A percentile compares a stretch with the other conserved stretches of the same genome.
phyloP scores from a whole-genome alignment of 2,888 invertebrate genomes.

The Tetheella fluctuosa region DNA sequence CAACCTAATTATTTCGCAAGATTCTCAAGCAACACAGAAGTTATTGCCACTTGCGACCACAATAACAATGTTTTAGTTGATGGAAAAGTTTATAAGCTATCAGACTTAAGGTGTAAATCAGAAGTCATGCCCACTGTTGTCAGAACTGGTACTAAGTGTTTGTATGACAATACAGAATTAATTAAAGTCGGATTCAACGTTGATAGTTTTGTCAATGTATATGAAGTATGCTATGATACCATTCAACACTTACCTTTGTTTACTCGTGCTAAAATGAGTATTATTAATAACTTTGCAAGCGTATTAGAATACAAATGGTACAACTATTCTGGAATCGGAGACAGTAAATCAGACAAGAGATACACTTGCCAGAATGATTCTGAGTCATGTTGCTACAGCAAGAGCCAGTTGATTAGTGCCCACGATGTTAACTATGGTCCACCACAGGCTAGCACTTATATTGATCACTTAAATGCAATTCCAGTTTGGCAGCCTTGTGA shows the following conservation, averaged over 20 bases:
- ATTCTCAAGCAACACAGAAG: slow-evolving; percentile 19
- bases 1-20: slow-evolving; percentile 25
- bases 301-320: background rate
- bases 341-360: background rate
- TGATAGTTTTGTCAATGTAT: slow-evolving; percentile 27
- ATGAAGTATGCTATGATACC: slow-evolving; percentile 35
- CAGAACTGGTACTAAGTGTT: slow-evolving; percentile 26
- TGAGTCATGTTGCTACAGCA: slow-evolving; percentile 33
- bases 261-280: slow-evolving; percentile 16
- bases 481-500: slow-evolving; percentile 31
- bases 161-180: slow-evolving; percentile 27
- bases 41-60: slow-evolving; percentile 28
- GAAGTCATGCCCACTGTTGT: slow-evolving; percentile 23
- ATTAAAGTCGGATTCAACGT: slow-evolving; percentile 35
- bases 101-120: slow-evolving; percentile 30
- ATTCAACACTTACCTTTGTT: slow-evolving; percentile 28
- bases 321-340: background rate
- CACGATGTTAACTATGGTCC: slow-evolving; percentile 32
- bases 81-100: slow-evolving; percentile 22
- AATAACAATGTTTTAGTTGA: slow-evolving; percentile 27
- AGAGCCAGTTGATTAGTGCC: slow-evolving; percentile 33
- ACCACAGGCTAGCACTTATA: slow-evolving; percentile 32
- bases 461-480: slow-evolving; percentile 37
- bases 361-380: slow-evolving; percentile 24
- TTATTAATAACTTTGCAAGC: background rate